These are phyloP conservation scores for Pinna nobilis DNA, from an alignment of 1,140 invertebrate species.

Conservation along the genomic window DNA sequence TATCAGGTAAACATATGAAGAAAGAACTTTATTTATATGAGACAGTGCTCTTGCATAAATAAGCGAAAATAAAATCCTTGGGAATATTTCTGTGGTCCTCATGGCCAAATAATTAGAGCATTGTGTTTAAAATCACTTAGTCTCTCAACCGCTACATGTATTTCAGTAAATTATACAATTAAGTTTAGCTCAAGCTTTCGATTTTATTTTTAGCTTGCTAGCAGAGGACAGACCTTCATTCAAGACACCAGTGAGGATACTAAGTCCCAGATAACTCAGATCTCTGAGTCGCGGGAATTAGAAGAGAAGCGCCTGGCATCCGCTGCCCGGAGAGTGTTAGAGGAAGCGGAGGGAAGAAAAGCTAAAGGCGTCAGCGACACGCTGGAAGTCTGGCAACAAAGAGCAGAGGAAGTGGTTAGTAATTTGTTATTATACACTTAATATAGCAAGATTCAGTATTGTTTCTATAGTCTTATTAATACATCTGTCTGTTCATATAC, in stretches of 20 bases:
- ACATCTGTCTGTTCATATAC: neutral
- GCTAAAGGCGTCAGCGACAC: conserved; percentile 32
- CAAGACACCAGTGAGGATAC: conserved; percentile 27
- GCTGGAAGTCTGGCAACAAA: conserved; percentile 61
- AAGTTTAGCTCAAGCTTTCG: neutral
- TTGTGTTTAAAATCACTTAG: too few relatives aligned
- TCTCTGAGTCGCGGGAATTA: conserved; percentile 26
- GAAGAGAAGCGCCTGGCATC: conserved; percentile 43
- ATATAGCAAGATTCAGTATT: conserved; percentile 1
- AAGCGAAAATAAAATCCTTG: too few relatives aligned
- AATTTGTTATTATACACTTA: conserved; percentile 17
- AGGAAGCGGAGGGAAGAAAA: conserved; percentile 56
- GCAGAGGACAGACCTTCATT: conserved; percentile 32
- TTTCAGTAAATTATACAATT: too few relatives aligned
- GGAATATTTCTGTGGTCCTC: too few relatives aligned
- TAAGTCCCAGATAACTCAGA: conserved; percentile 25
- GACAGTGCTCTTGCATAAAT: too few relatives aligned
- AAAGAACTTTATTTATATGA: too few relatives aligned
- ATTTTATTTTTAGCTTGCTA: conserved; percentile 49
- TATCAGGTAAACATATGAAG: too few relatives aligned
- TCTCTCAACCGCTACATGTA: too few relatives aligned
- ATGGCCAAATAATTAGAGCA: too few relatives aligned
- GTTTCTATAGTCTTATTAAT: neutral
- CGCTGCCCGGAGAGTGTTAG: conserved; percentile 63
- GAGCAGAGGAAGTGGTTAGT: conserved; percentile 64